Evolutionary conservation across 2,888 invertebrate species (phyloP).

Genomic region (Rhingia rostrata): DNA sequence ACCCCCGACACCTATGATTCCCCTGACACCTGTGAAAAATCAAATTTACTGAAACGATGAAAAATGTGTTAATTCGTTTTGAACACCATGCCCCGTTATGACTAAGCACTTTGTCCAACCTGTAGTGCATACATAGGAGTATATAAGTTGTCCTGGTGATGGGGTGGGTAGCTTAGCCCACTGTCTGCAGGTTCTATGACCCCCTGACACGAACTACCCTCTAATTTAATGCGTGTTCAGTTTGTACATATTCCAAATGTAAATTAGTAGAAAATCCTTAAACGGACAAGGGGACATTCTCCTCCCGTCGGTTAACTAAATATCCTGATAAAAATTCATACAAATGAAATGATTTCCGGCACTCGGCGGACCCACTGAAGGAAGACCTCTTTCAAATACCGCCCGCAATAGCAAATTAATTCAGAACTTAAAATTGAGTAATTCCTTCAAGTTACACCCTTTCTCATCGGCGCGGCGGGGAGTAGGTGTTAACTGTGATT

Average conservation of each 20-base stretch:
- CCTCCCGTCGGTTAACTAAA: neutral
- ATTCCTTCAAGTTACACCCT: neutral
- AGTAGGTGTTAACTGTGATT: conserved; percentile 58
- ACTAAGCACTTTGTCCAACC: neutral
- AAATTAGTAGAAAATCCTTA: conserved; percentile 19
- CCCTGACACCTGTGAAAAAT: neutral
- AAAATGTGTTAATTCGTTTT: neutral
- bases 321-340: conserved; percentile 52
- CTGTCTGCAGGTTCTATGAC: conserved; percentile 20
- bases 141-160: no score
- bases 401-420: conserved; percentile 54
- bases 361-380: neutral
- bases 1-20: neutral
- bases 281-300: conserved; percentile 9
- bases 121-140: no score
- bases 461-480: neutral
- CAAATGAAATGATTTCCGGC: conserved; percentile 60
- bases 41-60: neutral
- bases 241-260: conserved; percentile 1
- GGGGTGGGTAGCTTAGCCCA: no score
- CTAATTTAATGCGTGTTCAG: conserved; percentile 16
- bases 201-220: conserved; percentile 29
- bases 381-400: conserved; percentile 11
- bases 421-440: conserved; percentile 24
- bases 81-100: no score